Evolutionary conservation across 1,140 invertebrate species (phyloP).

Genomic region (Acromyrmex echinatior): DNA sequence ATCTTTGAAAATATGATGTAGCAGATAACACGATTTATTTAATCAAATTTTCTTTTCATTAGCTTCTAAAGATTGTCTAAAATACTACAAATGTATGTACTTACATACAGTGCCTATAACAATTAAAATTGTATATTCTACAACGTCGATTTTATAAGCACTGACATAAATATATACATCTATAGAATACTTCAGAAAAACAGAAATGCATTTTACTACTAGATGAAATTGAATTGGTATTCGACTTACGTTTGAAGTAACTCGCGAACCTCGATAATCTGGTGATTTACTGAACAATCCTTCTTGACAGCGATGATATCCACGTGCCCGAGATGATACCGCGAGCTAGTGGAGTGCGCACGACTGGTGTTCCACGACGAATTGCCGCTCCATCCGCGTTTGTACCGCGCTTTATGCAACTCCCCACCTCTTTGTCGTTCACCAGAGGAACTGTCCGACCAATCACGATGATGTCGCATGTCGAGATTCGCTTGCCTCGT

Average conservation of each 20-base stretch:
- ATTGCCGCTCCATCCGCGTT: constrained; percentile 38
- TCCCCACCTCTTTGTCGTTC: constrained; percentile 53
- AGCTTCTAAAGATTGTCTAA: not conserved
- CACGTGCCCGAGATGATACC: constrained; percentile 57
- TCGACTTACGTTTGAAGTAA: constrained; percentile 37
- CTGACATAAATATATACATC: too few relatives aligned
- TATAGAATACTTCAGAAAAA: not conserved
- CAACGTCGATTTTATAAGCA: too few relatives aligned
- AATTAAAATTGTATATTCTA: too few relatives aligned
- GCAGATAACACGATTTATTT: not conserved
- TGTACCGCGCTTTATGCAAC: constrained; percentile 64
- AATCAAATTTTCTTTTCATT: not conserved
- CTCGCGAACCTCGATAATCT: not conserved
- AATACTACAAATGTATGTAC: not conserved
- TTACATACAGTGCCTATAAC: too few relatives aligned
- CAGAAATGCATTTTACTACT: not conserved
- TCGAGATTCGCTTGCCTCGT: constrained; percentile 56
- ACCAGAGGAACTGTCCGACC: constrained; percentile 31
- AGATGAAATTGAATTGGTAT: not conserved
- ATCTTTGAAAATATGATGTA: not conserved
- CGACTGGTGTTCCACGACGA: constrained; percentile 28
- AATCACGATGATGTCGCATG: constrained; percentile 58
- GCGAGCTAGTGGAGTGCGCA: constrained; percentile 23
- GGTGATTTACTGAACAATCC: not conserved
- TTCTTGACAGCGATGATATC: constrained; percentile 52